These are phyloP conservation scores for Ophion costatus DNA, from an alignment of 2,888 invertebrate species.

Conservation along the genomic window DNA sequence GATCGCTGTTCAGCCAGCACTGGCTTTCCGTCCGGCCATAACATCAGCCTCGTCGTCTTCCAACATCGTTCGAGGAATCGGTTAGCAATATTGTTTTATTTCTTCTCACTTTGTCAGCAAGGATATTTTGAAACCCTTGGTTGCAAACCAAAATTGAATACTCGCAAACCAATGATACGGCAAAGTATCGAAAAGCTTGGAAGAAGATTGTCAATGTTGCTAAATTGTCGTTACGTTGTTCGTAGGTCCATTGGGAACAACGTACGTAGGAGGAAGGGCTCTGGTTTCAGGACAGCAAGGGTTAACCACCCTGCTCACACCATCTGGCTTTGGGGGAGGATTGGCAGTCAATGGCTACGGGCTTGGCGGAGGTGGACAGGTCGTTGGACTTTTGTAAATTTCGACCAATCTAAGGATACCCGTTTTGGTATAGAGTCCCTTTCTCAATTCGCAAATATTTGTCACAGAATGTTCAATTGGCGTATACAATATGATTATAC, in stretches of 20 bases:
- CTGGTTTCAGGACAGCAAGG: conserved; percentile 17
- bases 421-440: neutral
- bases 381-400: conserved; percentile 26
- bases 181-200: neutral
- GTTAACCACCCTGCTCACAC: conserved; percentile 13
- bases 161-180: no score
- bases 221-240: neutral
- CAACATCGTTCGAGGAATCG: conserved; percentile 72
- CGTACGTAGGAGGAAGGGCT: conserved; percentile 13
- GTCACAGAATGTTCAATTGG: conserved; percentile 43
- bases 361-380: conserved; percentile 1
- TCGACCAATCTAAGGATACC: neutral
- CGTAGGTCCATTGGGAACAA: conserved; percentile 22
- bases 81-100: conserved; percentile 44
- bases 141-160: no score
- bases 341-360: conserved; percentile 27
- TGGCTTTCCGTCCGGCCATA: conserved; percentile 53
- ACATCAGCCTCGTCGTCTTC: conserved; percentile 68
- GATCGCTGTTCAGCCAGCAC: conserved; percentile 17
- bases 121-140: neutral
- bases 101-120: neutral
- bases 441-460: conserved; percentile 22
- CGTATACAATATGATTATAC: conserved; percentile 6
- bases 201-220: neutral
- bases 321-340: conserved; percentile 14